phyloP scores from a whole-genome alignment of 2,888 invertebrate species.

The Drosophila niveifrons region DNA sequence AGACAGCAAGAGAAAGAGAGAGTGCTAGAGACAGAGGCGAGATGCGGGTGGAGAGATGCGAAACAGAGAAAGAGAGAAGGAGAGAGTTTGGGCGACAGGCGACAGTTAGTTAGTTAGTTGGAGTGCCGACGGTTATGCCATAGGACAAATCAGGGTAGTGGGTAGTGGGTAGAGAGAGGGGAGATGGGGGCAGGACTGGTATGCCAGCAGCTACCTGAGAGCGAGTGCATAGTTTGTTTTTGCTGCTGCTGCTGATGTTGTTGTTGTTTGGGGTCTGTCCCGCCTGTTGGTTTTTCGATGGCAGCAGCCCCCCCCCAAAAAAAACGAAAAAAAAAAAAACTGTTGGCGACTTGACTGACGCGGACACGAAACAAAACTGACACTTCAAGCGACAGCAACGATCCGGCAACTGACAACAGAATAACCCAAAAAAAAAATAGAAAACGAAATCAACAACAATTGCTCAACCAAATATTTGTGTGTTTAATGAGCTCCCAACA shows the following conservation, averaged over 20 bases:
- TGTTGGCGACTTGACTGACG: conserved; percentile 71
- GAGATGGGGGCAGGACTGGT: neutral
- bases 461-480: conserved; percentile 25
- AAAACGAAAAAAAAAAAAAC: conserved; percentile 21
- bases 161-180: conserved; percentile 1
- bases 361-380: conserved; percentile 76
- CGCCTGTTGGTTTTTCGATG: conserved; percentile 46
- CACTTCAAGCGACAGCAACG: conserved; percentile 73
- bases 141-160: conserved; percentile 20
- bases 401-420: conserved; percentile 28
- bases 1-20: neutral
- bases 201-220: conserved; percentile 11
- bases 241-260: neutral
- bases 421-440: conserved; percentile 12
- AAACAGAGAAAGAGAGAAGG: too few species aligned
- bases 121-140: conserved; percentile 66
- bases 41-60: conserved; percentile 12
- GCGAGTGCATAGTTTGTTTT: conserved; percentile 56
- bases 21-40: neutral
- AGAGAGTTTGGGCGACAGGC: neutral
- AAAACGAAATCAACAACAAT: conserved; percentile 10
- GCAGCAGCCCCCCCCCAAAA: conserved; percentile 14
- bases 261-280: conserved; percentile 11
- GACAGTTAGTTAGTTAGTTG: conserved; percentile 51
- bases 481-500: conserved; percentile 42